A percentile compares a stretch with the other conserved stretches of the same genome.
Evolutionary conservation across 2,797 vertebrate genomes (phyloP).

Genomic region (Sebastes iracundus): DNA sequence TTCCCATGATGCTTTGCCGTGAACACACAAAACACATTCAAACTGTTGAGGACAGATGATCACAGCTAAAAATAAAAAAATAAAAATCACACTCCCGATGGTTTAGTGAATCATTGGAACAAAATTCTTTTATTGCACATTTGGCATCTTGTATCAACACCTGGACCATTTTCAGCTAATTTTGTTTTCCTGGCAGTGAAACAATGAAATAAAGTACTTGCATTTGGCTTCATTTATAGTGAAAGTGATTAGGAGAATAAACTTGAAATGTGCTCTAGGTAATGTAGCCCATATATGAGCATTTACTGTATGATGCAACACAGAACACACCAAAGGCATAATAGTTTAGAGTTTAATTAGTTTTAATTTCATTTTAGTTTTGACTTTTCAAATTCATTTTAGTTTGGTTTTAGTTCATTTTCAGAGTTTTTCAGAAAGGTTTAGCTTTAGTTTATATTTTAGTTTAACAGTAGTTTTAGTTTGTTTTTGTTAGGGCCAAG

Average conservation of each 20-base stretch:
- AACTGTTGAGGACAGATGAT: neutral
- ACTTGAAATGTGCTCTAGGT: neutral
- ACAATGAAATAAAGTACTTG: neutral
- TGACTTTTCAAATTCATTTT: no score
- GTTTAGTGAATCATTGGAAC: neutral
- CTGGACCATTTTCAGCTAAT: neutral
- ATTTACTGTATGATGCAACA: neutral
- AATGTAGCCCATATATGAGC: neutral
- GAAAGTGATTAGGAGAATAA: neutral
- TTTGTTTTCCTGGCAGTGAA: neutral
- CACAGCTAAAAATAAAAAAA: neutral
- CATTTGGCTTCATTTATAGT: neutral
- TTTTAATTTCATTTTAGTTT: no score
- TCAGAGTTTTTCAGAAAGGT: no score
- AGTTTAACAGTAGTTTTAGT: no score
- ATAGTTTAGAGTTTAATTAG: no score
- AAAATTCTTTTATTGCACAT: neutral
- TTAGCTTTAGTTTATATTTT: no score
- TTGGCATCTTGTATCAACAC: neutral
- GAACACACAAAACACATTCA: neutral
- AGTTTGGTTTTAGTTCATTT: no score
- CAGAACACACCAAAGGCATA: neutral
- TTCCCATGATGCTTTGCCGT: conserved; percentile 1
- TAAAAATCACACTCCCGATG: neutral
- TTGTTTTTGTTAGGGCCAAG: no score